These are phyloP conservation scores for Noturus placidus DNA, from an alignment of 2,113 vertebrate species.

Conservation along the genomic window DNA sequence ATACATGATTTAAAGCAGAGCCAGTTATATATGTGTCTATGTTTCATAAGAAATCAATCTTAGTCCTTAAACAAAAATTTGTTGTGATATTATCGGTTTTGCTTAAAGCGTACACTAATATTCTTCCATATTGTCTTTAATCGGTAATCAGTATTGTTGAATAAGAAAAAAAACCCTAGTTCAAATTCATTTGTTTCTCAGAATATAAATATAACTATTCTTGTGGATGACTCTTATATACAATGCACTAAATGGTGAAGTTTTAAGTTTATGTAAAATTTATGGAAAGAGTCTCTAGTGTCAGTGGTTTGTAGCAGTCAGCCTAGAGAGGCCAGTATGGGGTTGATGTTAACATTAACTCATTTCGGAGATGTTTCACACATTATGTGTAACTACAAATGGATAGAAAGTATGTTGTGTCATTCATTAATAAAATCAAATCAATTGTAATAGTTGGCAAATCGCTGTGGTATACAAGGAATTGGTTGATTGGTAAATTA, in stretches of 20 bases:
- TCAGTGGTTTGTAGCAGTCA: neutral
- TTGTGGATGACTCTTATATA: neutral
- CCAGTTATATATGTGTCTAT: neutral
- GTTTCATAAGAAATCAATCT: neutral
- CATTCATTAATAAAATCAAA: neutral
- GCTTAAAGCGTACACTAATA: neutral
- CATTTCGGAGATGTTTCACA: neutral
- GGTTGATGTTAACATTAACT: neutral
- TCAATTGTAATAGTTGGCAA: neutral
- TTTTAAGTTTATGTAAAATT: neutral
- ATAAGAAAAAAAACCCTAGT: neutral
- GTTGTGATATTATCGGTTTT: neutral
- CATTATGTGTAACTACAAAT: neutral
- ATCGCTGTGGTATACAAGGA: neutral
- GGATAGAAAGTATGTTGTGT: neutral
- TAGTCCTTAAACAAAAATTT: neutral
- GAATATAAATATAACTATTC: neutral
- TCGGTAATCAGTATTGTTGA: neutral
- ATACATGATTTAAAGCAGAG: neutral
- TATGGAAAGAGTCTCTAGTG: neutral
- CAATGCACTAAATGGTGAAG: neutral
- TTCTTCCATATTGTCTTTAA: neutral
- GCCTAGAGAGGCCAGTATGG: neutral
- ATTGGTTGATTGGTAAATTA: neutral
- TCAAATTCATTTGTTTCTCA: neutral